phyloP scores from a whole-genome alignment of 2,113 vertebrate species.

The Ptilonorhynchus violaceus region DNA sequence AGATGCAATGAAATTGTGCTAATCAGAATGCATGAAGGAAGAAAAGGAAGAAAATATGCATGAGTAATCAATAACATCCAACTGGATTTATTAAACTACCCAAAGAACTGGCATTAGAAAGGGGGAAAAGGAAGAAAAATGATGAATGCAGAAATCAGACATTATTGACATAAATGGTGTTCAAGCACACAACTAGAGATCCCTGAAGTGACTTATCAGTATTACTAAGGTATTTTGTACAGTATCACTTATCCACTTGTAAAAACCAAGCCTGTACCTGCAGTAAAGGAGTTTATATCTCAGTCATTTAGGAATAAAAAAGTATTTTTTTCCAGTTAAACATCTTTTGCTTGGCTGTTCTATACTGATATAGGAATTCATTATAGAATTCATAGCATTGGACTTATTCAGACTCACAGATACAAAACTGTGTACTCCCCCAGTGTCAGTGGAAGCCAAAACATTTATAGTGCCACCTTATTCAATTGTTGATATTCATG shows the following conservation, averaged over 20 bases:
- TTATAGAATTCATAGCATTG: background rate
- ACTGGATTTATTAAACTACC: background rate
- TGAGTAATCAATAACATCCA: background rate
- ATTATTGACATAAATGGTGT: background rate
- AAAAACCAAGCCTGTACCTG: background rate
- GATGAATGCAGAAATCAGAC: background rate
- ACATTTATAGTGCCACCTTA: background rate
- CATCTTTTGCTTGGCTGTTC: background rate
- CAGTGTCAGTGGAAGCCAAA: background rate
- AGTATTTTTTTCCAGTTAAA: background rate
- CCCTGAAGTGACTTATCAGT: background rate
- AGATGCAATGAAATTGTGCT: background rate
- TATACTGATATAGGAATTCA: background rate
- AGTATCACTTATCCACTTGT: background rate
- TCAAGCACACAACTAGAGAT: background rate
- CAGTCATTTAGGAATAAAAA: background rate
- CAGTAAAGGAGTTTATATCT: background rate
- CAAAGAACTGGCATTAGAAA: background rate
- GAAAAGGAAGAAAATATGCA: background rate
- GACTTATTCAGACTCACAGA: background rate
- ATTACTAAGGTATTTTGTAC: background rate
- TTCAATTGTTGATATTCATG: slow-evolving; percentile 28
- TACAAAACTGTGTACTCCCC: background rate
- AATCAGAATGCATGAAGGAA: background rate
- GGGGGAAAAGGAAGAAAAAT: background rate